phyloP scores from a whole-genome alignment of 1,140 invertebrate genomes.

The Chironomus tepperi region DNA sequence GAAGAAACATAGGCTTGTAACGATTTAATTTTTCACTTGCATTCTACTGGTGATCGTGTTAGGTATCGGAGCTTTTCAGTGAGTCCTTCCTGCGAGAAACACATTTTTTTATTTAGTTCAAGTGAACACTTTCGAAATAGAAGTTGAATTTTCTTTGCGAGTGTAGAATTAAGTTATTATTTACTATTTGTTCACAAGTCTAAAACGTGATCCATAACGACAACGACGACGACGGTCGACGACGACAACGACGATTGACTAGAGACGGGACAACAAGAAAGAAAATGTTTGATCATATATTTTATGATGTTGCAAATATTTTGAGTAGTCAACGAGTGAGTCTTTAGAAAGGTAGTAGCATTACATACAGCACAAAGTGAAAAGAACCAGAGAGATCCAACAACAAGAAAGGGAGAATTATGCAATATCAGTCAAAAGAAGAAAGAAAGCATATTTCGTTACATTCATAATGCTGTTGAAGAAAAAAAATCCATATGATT shows the following conservation, averaged over 20 bases:
- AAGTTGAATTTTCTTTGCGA: slow-evolving; percentile 4
- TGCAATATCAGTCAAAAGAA: background rate
- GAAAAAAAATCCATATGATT: slow-evolving; percentile 14
- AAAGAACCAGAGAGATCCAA: too few relatives aligned
- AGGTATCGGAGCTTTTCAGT: slow-evolving; percentile 4
- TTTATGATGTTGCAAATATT: too few relatives aligned
- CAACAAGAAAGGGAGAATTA: background rate
- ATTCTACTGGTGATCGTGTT: slow-evolving; percentile 18
- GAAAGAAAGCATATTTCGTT: slow-evolving; percentile 21
- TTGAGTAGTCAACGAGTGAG: too few relatives aligned
- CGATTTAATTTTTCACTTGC: slow-evolving; percentile 11
- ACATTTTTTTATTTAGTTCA: slow-evolving; percentile 16
- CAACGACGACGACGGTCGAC: too few relatives aligned
- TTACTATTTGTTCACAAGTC: too few relatives aligned
- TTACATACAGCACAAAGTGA: background rate
- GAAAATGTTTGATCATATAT: too few relatives aligned
- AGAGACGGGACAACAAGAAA: too few relatives aligned
- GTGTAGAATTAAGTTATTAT: background rate
- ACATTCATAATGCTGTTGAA: background rate
- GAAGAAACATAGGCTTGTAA: background rate
- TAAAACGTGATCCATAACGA: too few relatives aligned
- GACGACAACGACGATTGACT: too few relatives aligned
- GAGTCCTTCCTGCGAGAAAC: slow-evolving; percentile 15
- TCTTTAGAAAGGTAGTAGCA: too few relatives aligned
- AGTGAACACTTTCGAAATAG: slow-evolving; percentile 16